Evolutionary conservation across 2,797 vertebrate genomes (phyloP), one percentile per base, ranked within the genome.

Genomic region (Psittacula derbiana): DNA sequence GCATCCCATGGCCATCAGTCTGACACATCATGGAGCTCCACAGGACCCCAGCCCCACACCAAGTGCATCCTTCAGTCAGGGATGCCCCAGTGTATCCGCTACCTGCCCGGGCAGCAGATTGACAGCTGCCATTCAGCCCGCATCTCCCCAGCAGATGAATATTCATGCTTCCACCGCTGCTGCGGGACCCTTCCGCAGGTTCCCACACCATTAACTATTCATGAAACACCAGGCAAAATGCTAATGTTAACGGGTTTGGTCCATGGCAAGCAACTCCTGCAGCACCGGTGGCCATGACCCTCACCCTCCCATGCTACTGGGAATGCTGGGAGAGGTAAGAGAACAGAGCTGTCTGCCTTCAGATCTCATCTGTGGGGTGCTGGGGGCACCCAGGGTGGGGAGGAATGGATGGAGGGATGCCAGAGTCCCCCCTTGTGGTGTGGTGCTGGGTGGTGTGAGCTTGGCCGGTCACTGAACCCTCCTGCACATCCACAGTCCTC

Each of bases 401-500:
- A 25, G 28, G 53, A 25, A 5, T 3, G 3, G 72, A 76, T 53
- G 10, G 40, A 25, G 27, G 66, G 25, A 3, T 4, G 3, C 3
- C 2, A 1, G 27, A 47, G 30, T 8, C 33, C 31, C 47, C 36
- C 33, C 11, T 62, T 21, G 0, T 3, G 12, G 61, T 11, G 30
- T 33, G 31, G 65, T 31, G 41, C 57, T 0, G 1, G 2, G 7
- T 2, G 3, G 10, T 0, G 2, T 8, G 17, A 31, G 61, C 41
- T 86, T 7, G 55, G 47, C 28, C 1, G 1, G 16, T 6, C 20
- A 11, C 71, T 4, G 21, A 31, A 28, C 21, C 28, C 13, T 11
- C 25, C 28, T 4, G 23, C 10, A 0, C 0, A 2, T 17, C 78
- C 16, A 1, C 0, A 3, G 24, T 2, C 75, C 73, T 49, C 88